These are phyloP conservation scores for Nycteola revayana DNA, from an alignment of 2,888 invertebrate genomes.

Conservation along the genomic window DNA sequence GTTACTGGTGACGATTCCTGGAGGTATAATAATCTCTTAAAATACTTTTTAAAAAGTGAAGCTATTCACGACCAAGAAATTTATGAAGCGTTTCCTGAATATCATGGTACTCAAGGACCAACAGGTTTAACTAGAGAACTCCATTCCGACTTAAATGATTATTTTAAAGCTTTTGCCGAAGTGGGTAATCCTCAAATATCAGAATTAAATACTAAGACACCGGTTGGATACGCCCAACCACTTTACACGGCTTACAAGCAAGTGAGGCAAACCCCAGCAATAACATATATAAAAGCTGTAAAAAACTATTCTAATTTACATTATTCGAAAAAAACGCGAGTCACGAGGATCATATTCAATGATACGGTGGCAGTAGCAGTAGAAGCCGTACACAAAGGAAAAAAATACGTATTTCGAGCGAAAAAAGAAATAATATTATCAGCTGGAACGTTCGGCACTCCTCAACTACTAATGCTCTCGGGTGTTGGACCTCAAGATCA, in stretches of 20 bases:
- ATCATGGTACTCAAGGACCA: constrained; percentile 20
- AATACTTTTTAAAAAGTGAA: constrained; percentile 19
- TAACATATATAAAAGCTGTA: constrained; percentile 12
- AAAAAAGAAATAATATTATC: constrained; percentile 21
- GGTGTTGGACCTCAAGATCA: constrained; percentile 22
- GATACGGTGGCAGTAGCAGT: constrained; percentile 18
- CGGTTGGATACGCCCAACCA: constrained; percentile 15
- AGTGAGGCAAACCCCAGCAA: constrained; percentile 19
- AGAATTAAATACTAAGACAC: constrained; percentile 15
- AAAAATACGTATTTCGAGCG: constrained; percentile 14
- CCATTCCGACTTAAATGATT: constrained; percentile 1
- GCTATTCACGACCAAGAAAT: constrained; percentile 6
- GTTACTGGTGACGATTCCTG: constrained; percentile 10
- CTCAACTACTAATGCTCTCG: constrained; percentile 24
- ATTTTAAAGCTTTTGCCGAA: constrained; percentile 22
- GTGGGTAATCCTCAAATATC: constrained; percentile 13
- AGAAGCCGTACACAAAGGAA: constrained; percentile 6
- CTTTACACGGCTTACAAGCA: constrained; percentile 6
- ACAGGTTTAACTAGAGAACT: constrained; percentile 13
- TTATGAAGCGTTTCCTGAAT: constrained; percentile 3
- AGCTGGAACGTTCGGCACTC: constrained; percentile 21
- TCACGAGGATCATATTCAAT: constrained; percentile 19
- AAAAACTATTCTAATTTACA: constrained; percentile 14
- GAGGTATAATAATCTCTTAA: constrained; percentile 15
- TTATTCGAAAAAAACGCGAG: constrained; percentile 19